phyloP scores from a whole-genome alignment of 1,140 invertebrate genomes.

The Trigoniulus corallinus region DNA sequence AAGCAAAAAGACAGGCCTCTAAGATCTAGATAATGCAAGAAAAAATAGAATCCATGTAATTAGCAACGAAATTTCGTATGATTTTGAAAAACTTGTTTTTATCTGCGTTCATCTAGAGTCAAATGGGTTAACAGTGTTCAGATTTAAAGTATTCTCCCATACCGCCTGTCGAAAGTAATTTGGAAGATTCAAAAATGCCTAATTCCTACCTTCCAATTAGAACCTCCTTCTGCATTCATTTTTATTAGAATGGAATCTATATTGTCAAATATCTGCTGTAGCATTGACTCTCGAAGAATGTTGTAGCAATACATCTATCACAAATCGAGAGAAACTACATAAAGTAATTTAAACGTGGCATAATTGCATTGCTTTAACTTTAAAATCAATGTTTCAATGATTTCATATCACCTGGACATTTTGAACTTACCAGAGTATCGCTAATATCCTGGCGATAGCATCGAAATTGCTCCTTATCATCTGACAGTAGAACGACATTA shows the following conservation, averaged over 20 bases:
- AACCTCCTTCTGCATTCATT: slow-evolving; percentile 25
- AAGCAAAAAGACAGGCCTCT: slow-evolving; percentile 66
- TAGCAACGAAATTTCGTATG: too few relatives aligned
- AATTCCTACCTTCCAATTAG: slow-evolving; percentile 26
- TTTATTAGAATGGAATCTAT: slow-evolving; percentile 24
- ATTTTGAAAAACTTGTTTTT: too few relatives aligned
- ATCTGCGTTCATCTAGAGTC: too few relatives aligned
- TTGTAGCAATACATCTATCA: slow-evolving; percentile 62
- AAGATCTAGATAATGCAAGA: slow-evolving; percentile 31
- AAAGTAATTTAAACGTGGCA: slow-evolving; percentile 1
- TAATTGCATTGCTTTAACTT: neutral
- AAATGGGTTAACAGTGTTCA: too few relatives aligned
- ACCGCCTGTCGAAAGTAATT: slow-evolving; percentile 8
- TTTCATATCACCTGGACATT: neutral
- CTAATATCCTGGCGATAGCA: slow-evolving; percentile 82
- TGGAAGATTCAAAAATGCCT: slow-evolving; percentile 23
- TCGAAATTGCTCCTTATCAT: slow-evolving; percentile 68
- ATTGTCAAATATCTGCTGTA: slow-evolving; percentile 42
- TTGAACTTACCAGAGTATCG: slow-evolving; percentile 53
- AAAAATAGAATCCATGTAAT: too few relatives aligned
- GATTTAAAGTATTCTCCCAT: too few relatives aligned
- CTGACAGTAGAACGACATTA: slow-evolving; percentile 23
- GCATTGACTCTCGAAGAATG: slow-evolving; percentile 48
- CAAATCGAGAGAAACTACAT: slow-evolving; percentile 9
- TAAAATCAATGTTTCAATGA: neutral